Conservation (phyloP, 2,797 vertebrate genomes). For the Graptemys geographica region DNA sequence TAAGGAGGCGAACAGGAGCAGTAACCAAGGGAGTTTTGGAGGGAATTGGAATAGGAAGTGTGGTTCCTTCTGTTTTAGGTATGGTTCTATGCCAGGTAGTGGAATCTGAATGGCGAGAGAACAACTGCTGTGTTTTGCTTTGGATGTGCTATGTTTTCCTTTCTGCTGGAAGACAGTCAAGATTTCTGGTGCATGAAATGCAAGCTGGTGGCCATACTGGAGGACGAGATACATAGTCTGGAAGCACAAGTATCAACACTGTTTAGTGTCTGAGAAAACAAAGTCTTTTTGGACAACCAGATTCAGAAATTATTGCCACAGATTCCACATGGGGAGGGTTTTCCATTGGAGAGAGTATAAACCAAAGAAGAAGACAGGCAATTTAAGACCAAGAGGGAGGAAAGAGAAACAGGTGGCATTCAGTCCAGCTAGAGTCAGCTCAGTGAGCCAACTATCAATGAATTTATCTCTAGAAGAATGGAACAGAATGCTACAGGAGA, state of each 20-base stretch:
- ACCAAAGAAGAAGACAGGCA: neutral
- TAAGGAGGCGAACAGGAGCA: too few species aligned
- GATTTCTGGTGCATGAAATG: neutral
- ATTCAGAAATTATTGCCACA: neutral
- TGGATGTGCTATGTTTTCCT: neutral
- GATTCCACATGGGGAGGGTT: neutral
- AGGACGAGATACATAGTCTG: neutral
- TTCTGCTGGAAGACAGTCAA: neutral
- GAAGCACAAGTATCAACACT: neutral
- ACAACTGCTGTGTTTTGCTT: neutral
- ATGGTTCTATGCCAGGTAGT: too few species aligned
- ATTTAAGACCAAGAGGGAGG: neutral
- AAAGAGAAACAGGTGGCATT: neutral
- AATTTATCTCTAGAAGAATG: neutral
- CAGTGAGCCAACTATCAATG: neutral
- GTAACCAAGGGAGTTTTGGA: too few species aligned
- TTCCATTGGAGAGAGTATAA: neutral
- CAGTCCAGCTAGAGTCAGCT: neutral
- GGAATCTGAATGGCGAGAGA: too few species aligned
- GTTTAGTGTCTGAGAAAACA: neutral
- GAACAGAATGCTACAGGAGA: neutral
- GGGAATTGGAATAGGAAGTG: too few species aligned
- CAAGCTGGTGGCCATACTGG: neutral
- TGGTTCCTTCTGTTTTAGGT: too few species aligned
- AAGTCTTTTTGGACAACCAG: neutral